Evolutionary conservation across 2,888 invertebrate species (phyloP).

Genomic region (Cephus pulcher): DNA sequence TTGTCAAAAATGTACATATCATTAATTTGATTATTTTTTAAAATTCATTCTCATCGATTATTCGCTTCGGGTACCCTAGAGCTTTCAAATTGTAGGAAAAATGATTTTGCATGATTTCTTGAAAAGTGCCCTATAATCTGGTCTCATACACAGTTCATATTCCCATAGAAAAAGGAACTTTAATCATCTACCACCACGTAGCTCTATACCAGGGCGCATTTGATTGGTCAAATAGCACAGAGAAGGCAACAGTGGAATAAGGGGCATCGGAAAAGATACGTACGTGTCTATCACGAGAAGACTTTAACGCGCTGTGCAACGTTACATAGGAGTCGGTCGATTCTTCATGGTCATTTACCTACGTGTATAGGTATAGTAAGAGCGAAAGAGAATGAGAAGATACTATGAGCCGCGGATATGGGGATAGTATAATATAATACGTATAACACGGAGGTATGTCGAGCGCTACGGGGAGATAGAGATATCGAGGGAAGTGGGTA

Average conservation of each 20-base stretch:
- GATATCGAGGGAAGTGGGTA: background rate
- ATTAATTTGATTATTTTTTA: background rate
- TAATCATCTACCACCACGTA: background rate
- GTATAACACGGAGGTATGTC: background rate
- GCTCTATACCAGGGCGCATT: background rate
- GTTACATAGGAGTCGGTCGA: background rate
- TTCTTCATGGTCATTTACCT: background rate
- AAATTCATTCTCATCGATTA: background rate
- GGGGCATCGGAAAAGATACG: background rate
- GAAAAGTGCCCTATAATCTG: background rate
- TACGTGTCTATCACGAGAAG: background rate
- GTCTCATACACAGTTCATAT: background rate
- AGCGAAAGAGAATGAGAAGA: background rate
- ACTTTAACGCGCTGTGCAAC: background rate
- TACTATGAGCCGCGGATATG: background rate
- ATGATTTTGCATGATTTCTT: background rate
- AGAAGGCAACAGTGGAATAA: background rate
- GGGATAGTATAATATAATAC: slow-evolving; percentile 1
- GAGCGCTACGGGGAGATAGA: slow-evolving; percentile 6
- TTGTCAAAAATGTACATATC: background rate
- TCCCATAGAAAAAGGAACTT: background rate
- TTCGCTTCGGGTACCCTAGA: background rate
- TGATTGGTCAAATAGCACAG: background rate
- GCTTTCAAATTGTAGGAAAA: background rate
- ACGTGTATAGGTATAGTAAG: background rate